Evolutionary conservation across 2,113 vertebrate genomes (phyloP).

Genomic region (Megaleporinus macrocephalus): DNA sequence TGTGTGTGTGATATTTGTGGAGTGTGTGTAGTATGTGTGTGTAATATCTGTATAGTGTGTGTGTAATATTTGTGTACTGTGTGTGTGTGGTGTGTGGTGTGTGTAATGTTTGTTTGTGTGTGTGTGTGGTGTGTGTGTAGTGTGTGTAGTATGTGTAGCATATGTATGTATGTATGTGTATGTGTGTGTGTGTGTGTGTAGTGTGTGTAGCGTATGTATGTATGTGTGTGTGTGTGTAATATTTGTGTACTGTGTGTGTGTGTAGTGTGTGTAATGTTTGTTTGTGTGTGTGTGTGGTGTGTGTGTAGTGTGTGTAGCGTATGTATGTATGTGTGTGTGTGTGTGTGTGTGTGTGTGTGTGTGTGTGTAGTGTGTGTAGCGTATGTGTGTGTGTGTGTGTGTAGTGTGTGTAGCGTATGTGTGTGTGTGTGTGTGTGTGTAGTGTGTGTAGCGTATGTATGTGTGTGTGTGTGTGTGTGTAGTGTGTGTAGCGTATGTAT

Average conservation of each 20-base stretch:
- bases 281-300: slow-evolving; percentile 18
- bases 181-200: slow-evolving; percentile 9
- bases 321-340: slow-evolving; percentile 14
- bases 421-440: slow-evolving; percentile 6
- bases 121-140: slow-evolving; percentile 10
- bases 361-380: too few species aligned
- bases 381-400: background rate
- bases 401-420: too few species aligned
- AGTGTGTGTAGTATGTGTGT: too few species aligned
- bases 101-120: slow-evolving; percentile 19
- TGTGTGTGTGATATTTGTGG: slow-evolving; percentile 1
- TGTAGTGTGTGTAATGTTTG: slow-evolving; percentile 26
- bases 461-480: slow-evolving; percentile 13
- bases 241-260: background rate
- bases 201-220: too few species aligned
- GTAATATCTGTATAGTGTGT: too few species aligned
- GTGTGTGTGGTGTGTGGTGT: slow-evolving; percentile 7
- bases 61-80: too few species aligned
- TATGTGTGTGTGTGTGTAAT: background rate
- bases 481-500: too few species aligned
- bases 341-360: slow-evolving; percentile 17
- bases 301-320: background rate
- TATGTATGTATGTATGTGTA: too few species aligned
- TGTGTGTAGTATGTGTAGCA: too few species aligned
- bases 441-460: slow-evolving; percentile 23